Base-by-base conservation (phyloP, 1,140 invertebrate species). In the Scaptomyza graminum region DNA sequence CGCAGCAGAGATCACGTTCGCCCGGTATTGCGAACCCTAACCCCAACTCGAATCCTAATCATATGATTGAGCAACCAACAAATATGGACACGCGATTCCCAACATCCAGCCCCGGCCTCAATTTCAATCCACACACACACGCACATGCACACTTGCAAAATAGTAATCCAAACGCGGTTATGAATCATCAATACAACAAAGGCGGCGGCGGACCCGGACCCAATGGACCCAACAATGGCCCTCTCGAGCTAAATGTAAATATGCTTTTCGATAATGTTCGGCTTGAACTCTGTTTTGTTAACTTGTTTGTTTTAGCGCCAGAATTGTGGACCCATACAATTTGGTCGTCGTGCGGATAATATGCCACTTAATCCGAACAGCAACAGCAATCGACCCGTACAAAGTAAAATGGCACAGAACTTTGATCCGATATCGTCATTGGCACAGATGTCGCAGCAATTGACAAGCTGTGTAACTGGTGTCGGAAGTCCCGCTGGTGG, bases 381-480 rank as follows among this genome's bases (percentile, higher is more conserved):
- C 22, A n/a, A 54, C 28, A 59, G 94, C 49, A 94, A 94, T 74
- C 93, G 93, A 80, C 91, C 93, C 44, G 92, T 92, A 31, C 93
- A 93, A 62, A 94, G 93, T 79, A 94, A 94, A 80, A 78, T 89
- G 49, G 79, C 93, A 11, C 94, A 94, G 56, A 95, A 94, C 79
- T 98, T 98, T 92, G 97, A 98, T 93, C 97, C 97, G 0, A 98
- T 98, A 73, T 97, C 97, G 12, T 98, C 97, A 3, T 94, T 98
- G 79, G 97, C 97, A 18, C 97, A 98, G 91, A 98, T 98, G 97
- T 97, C 96, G 54, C 97, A 98, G 82, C 96, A 97, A 84, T 91
- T 98, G 18, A 97, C 97, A 2, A 97, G 95, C 79, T 94, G 95
- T 37, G 93, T 95, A 8, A 91, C 92, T 12, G 89, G 92, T n/a